Evolutionary conservation across 2,797 vertebrate species (phyloP).

Genomic region (Rhincodon typus): DNA sequence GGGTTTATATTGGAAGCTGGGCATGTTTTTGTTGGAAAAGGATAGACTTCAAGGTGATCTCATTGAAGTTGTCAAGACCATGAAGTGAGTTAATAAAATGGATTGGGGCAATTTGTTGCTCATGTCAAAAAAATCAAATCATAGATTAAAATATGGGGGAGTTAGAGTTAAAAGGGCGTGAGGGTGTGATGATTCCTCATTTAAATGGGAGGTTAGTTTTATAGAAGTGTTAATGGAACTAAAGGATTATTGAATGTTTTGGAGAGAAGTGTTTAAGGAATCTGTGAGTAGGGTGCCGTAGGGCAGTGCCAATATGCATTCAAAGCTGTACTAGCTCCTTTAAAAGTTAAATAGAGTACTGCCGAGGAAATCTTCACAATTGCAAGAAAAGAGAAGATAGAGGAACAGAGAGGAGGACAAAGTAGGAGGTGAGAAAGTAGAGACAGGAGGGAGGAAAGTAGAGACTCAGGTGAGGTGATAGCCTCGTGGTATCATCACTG

Average conservation of each 20-base stretch:
- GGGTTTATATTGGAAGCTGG: not conserved
- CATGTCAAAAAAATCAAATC: not conserved
- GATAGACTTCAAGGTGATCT: conserved; percentile 1
- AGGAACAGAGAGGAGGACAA: not conserved
- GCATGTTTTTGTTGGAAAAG: not conserved
- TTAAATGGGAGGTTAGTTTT: not conserved
- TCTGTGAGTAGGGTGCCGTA: not conserved
- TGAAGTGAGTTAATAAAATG: not conserved
- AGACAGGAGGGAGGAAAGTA: not conserved
- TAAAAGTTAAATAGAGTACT: not conserved
- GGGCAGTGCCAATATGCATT: not conserved
- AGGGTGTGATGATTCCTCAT: too few relatives aligned
- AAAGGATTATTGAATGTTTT: not conserved
- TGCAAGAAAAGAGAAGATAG: not conserved
- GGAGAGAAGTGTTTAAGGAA: not conserved
- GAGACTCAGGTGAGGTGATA: too few relatives aligned
- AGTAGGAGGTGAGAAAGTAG: not conserved
- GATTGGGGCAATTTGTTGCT: not conserved
- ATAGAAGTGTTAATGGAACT: too few relatives aligned
- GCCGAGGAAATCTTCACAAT: not conserved
- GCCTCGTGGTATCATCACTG: too few relatives aligned
- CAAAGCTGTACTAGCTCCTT: not conserved
- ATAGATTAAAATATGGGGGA: not conserved
- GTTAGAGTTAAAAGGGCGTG: not conserved
- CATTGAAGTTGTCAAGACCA: not conserved